A percentile compares a stretch with the other conserved stretches of the same genome.
These are phyloP conservation scores for Nemoura dubitans DNA, from an alignment of 2,888 invertebrate species.

Conservation along the genomic window DNA sequence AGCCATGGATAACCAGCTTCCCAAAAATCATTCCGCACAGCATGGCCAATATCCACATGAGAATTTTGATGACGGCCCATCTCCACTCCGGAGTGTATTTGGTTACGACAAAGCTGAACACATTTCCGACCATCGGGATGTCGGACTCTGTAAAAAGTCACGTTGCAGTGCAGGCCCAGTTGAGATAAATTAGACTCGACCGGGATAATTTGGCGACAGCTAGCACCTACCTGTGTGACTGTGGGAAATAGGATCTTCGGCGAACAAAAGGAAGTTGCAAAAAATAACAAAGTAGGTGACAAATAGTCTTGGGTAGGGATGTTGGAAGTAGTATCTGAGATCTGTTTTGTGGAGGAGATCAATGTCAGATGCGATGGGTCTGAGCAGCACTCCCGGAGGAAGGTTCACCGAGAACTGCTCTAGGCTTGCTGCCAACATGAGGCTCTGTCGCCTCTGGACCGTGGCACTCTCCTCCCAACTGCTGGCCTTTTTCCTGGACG, in stretches of 20 bases:
- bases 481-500: slow-evolving; percentile 48
- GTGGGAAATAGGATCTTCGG: slow-evolving; percentile 64
- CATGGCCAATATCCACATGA: slow-evolving; percentile 61
- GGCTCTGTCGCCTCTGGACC: slow-evolving; percentile 48
- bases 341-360: slow-evolving; percentile 60
- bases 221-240: slow-evolving; percentile 59
- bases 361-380: slow-evolving; percentile 44
- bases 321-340: slow-evolving; percentile 63
- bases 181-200: background rate
- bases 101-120: slow-evolving; percentile 62
- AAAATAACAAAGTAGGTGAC: slow-evolving; percentile 62
- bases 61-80: slow-evolving; percentile 58
- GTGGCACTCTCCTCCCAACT: slow-evolving; percentile 51
- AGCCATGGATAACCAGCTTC: slow-evolving; percentile 61
- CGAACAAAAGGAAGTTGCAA: slow-evolving; percentile 64
- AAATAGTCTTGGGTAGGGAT: slow-evolving; percentile 62
- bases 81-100: slow-evolving; percentile 61
- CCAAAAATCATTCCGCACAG: slow-evolving; percentile 61
- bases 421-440: slow-evolving; percentile 45
- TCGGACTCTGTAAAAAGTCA: slow-evolving; percentile 58
- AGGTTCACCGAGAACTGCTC: slow-evolving; percentile 39
- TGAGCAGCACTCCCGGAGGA: slow-evolving; percentile 44
- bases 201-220: background rate
- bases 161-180: background rate
- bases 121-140: slow-evolving; percentile 63